A percentile compares a stretch with the other conserved stretches of the same genome.
phyloP scores from a whole-genome alignment of 2,113 vertebrate species.

The Pyxicephalus adspersus region DNA sequence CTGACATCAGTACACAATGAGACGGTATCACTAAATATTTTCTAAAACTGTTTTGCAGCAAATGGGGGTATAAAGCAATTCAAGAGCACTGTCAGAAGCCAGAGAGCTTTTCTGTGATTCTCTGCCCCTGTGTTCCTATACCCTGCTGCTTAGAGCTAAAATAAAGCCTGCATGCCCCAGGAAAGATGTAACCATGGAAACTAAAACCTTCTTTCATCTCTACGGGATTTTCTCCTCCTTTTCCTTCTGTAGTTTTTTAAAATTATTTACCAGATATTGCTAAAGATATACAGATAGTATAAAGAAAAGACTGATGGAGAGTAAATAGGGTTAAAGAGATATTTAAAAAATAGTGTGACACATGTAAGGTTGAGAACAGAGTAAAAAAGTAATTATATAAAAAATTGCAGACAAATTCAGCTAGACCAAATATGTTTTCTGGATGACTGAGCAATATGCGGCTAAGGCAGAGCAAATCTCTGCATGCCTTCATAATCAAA shows the following conservation, averaged over 20 bases:
- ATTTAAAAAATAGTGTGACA: too few species aligned
- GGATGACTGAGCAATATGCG: too few species aligned
- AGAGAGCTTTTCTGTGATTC: constrained; percentile 42
- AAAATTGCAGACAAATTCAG: too few species aligned
- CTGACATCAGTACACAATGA: constrained; percentile 2
- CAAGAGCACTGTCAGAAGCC: constrained; percentile 6
- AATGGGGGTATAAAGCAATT: neutral
- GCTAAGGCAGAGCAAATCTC: too few species aligned
- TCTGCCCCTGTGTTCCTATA: constrained; percentile 51
- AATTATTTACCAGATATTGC: constrained; percentile 53
- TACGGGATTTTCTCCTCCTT: constrained; percentile 45
- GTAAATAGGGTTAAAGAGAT: constrained; percentile 35
- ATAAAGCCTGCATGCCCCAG: constrained; percentile 55
- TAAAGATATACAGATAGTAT: constrained; percentile 34
- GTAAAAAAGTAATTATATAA: too few species aligned
- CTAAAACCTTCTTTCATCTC: constrained; percentile 57
- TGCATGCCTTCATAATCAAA: too few species aligned
- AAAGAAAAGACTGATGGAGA: constrained; percentile 50
- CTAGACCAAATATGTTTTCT: too few species aligned
- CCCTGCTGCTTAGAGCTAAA: constrained; percentile 54
- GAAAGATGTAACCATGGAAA: constrained; percentile 55
- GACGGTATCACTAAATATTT: constrained; percentile 22
- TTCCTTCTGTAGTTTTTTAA: constrained; percentile 36
- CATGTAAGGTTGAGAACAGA: too few species aligned
- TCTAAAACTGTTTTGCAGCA: neutral